A percentile compares a stretch with the other conserved stretches of the same genome.
These are phyloP conservation scores for Sicus ferrugineus DNA, from an alignment of 2,888 invertebrate species.

Conservation along the genomic window DNA sequence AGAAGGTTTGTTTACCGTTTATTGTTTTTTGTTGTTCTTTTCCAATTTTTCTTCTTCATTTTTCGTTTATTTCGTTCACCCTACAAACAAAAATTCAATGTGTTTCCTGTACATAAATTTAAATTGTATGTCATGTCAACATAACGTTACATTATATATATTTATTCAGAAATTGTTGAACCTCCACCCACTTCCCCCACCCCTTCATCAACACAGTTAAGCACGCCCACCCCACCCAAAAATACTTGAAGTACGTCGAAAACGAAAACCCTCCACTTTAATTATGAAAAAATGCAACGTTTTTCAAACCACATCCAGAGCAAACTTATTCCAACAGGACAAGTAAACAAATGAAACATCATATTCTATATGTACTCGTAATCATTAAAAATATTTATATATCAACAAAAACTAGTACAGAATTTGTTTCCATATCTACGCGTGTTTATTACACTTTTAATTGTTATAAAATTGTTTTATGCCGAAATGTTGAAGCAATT, in stretches of 20 bases:
- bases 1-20: neutral
- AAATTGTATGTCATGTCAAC: constrained; percentile 21
- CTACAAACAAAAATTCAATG: constrained; percentile 9
- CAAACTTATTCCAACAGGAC: constrained; percentile 36
- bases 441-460: constrained; percentile 22
- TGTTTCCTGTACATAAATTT: constrained; percentile 38
- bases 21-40: neutral
- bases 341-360: constrained; percentile 51
- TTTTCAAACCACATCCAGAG: constrained; percentile 16
- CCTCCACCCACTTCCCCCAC: constrained; percentile 1
- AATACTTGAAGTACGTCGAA: neutral
- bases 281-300: neutral
- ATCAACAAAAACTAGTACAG: constrained; percentile 32
- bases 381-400: constrained; percentile 14
- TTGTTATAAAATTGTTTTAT: constrained; percentile 29
- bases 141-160: constrained; percentile 23
- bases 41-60: neutral
- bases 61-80: constrained; percentile 20
- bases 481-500: constrained; percentile 13
- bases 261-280: neutral
- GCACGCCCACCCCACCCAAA: neutral
- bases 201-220: neutral
- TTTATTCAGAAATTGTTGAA: constrained; percentile 2
- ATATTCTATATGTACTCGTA: constrained; percentile 22
- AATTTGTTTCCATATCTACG: constrained; percentile 19